Base-by-base conservation (phyloP, 2,888 invertebrate genomes). In the Luperina testacea region DNA sequence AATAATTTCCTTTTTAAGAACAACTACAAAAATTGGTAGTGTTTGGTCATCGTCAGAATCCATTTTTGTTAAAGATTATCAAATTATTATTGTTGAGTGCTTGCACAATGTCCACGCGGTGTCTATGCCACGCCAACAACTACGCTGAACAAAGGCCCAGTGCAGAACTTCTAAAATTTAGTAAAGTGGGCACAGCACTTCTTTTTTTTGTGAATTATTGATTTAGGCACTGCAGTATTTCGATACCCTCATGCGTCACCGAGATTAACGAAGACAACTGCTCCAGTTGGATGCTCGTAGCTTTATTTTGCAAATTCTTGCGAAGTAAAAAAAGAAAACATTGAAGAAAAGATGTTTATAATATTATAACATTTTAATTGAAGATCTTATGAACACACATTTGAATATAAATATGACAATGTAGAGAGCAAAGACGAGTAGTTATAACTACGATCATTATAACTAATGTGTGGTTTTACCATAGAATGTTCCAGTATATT, bases 191-290 rank as follows among this genome's bases (percentile, higher is more conserved):
- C 11, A n/a, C 48, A 51, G 42, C 38, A 38, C 17, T 32, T 38
- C 71, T 7, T 59, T 32, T 51, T 7, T 59, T 32, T 51, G 42
- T 63, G 42, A 51, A 81, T 67, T 32, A 32, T 81, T 81, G 48
- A 51, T 67, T 65, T 32, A 53, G 9, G 42, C 20, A 81, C n/a
- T 61, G 75, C 75, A 67, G 53, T 74, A 68, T 61, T 45, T 61
- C 53, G 42, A 82, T 75, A 57, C 61, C 38, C 24, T 61, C 53
- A 48, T 68, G 53, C 45, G 53, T 75, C 75, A 81, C 51, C 17
- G 42, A 51, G 73, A 73, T 72, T 65, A 67, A 73, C 42, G 13
- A 68, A 38, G 45, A 45, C 24, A 38, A 75, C n/a, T 6, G 75
- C 32, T 53, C n/a, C 32, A 51, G n/a, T 67, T 45, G 20, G 51